These are phyloP conservation scores for Chirona hameri DNA, from an alignment of 2,888 invertebrate genomes.

Conservation along the genomic window DNA sequence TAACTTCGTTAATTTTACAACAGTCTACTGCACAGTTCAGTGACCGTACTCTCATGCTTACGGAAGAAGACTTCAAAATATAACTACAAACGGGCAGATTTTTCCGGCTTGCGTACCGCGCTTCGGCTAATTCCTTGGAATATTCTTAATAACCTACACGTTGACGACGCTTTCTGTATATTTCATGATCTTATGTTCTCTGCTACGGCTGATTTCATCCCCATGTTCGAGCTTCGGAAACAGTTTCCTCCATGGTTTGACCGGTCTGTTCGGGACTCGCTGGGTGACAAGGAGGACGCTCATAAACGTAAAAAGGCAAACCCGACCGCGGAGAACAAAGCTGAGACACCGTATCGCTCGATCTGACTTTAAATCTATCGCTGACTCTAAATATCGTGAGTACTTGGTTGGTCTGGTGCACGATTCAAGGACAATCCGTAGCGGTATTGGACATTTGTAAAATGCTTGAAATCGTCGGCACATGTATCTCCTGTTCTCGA, in stretches of 20 bases:
- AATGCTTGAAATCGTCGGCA: neutral
- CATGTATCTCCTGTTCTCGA: neutral
- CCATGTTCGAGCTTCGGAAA: neutral
- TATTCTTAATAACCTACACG: neutral
- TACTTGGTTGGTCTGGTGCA: neutral
- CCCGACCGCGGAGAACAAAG: neutral
- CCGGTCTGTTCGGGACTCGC: neutral
- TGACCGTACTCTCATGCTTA: no score
- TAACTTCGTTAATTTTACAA: no score
- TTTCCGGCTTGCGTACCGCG: neutral
- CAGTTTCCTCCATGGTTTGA: neutral
- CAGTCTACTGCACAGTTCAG: no score
- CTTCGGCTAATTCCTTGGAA: neutral
- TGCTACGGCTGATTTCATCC: neutral
- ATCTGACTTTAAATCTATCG: neutral
- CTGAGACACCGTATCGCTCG: neutral
- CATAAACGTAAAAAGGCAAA: neutral
- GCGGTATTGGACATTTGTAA: neutral
- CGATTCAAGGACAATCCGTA: constrained; percentile 1
- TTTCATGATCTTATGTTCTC: neutral
- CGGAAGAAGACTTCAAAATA: no score
- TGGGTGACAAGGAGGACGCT: neutral
- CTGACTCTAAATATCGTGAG: neutral
- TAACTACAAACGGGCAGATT: neutral
- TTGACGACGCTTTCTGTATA: neutral